phyloP scores from a whole-genome alignment of 2,888 invertebrate species.

The Tribolium freemani region DNA sequence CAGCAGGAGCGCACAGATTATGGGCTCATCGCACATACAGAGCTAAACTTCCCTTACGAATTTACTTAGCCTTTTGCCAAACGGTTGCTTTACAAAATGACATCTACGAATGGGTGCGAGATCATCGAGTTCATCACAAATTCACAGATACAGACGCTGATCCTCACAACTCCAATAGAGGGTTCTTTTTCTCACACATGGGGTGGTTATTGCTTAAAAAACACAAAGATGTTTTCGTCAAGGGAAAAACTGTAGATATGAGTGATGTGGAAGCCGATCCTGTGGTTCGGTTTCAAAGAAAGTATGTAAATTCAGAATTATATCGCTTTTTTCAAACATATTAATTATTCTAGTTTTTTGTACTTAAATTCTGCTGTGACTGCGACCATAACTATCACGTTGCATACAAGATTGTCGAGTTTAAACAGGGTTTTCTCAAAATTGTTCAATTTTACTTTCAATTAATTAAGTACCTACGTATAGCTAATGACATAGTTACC shows the following conservation, averaged over 20 bases:
- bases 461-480: not conserved
- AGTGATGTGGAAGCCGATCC: conserved; percentile 89
- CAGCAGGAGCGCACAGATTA: conserved; percentile 91
- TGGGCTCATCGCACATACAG: conserved; percentile 92
- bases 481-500: not conserved
- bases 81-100: conserved; percentile 91
- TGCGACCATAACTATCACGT: not conserved
- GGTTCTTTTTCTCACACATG: conserved; percentile 94
- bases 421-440: not conserved
- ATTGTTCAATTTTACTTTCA: not conserved
- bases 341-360: no score
- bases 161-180: conserved; percentile 88
- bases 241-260: conserved; percentile 88
- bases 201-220: conserved; percentile 93
- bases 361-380: not conserved
- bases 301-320: conserved; percentile 62
- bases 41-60: conserved; percentile 85
- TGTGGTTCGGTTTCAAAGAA: conserved; percentile 84
- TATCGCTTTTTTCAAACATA: no score
- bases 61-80: conserved; percentile 84
- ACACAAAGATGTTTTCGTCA: conserved; percentile 88
- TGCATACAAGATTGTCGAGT: no score
- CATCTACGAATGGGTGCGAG: conserved; percentile 89
- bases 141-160: conserved; percentile 91
- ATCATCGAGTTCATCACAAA: conserved; percentile 90